Conservation (phyloP, 2,888 invertebrate species). For the Melikaiella ostensackeni region DNA sequence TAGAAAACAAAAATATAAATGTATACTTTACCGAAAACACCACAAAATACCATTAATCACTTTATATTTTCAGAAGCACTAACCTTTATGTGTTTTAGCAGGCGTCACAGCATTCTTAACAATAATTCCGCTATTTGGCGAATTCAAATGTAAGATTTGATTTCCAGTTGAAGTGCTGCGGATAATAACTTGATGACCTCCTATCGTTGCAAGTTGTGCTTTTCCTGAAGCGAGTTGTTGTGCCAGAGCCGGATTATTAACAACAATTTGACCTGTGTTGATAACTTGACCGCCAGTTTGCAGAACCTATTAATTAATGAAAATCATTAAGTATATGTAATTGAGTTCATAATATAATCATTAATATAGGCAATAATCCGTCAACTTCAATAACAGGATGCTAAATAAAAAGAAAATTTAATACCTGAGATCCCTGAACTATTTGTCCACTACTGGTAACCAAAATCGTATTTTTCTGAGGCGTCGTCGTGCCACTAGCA, state of each 20-base stretch:
- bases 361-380: too few species aligned
- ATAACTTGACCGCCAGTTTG: slow-evolving; percentile 72
- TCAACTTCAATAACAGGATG: too few species aligned
- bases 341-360: too few species aligned
- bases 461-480: slow-evolving; percentile 69
- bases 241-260: slow-evolving; percentile 85
- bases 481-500: slow-evolving; percentile 58
- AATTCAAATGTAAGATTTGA: slow-evolving; percentile 82
- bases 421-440: slow-evolving; percentile 65
- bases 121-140: slow-evolving; percentile 66
- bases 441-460: slow-evolving; percentile 73
- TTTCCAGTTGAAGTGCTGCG: slow-evolving; percentile 84
- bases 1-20: slow-evolving; percentile 43
- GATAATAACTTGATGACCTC: slow-evolving; percentile 91
- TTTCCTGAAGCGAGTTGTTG: slow-evolving; percentile 91
- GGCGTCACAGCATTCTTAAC: slow-evolving; percentile 68
- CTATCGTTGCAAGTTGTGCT: slow-evolving; percentile 89
- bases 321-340: too few species aligned
- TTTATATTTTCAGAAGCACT: slow-evolving; percentile 23
- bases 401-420: neutral
- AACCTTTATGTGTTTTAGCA: slow-evolving; percentile 60
- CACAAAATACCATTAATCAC: neutral
- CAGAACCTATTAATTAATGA: slow-evolving; percentile 72
- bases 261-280: slow-evolving; percentile 83
- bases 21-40: too few species aligned